Evolutionary conservation across 1,140 invertebrate species (phyloP).

Genomic region (Atta cephalotes): DNA sequence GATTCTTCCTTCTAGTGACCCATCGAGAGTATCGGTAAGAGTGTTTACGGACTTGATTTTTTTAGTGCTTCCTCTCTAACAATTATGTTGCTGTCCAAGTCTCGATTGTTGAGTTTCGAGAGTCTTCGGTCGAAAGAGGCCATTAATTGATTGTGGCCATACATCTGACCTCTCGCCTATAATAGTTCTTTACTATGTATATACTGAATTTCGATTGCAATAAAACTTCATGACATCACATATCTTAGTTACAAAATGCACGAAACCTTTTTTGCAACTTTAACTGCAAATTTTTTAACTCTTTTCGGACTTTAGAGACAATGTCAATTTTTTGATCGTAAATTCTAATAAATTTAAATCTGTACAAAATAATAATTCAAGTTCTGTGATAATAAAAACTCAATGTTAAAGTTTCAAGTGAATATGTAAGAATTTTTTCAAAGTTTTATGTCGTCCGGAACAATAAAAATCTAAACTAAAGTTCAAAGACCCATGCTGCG

Average conservation of each 20-base stretch:
- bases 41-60: conserved; percentile 82
- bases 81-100: conserved; percentile 79
- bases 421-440: too few relatives aligned
- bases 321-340: too few relatives aligned
- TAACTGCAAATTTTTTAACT: neutral
- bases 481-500: too few relatives aligned
- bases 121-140: conserved; percentile 21
- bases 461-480: too few relatives aligned
- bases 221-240: neutral
- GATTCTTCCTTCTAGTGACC: conserved; percentile 67
- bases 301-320: too few relatives aligned
- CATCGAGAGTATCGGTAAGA: conserved; percentile 76
- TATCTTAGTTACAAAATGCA: neutral
- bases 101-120: conserved; percentile 63
- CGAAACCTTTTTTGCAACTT: neutral
- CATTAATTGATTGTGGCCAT: conserved; percentile 16
- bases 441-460: too few relatives aligned
- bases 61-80: conserved; percentile 69
- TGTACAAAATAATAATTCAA: too few relatives aligned
- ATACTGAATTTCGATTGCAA: neutral
- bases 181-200: neutral
- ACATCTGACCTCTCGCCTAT: neutral
- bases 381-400: too few relatives aligned
- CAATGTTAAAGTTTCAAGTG: too few relatives aligned
- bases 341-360: too few relatives aligned